These are phyloP conservation scores for Lepus americanus DNA, from an alignment of 2,113 vertebrate species.

Conservation along the genomic window DNA sequence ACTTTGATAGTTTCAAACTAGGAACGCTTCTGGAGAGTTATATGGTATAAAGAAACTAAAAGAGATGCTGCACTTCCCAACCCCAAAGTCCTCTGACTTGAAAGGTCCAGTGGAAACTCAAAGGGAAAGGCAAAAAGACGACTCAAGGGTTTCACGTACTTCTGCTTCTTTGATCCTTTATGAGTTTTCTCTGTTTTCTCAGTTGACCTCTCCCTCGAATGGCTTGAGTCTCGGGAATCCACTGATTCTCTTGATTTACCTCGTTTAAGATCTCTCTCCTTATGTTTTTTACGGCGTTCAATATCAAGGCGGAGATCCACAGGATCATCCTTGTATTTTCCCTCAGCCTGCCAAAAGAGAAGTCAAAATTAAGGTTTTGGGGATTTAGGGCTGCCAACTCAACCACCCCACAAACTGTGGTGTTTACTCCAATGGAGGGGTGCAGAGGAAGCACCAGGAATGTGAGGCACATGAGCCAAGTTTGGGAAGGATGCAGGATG, in stretches of 20 bases:
- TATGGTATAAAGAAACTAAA: background rate
- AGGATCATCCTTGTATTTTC: conserved; percentile 93
- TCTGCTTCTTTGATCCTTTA: conserved; percentile 93
- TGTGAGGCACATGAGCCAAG: background rate
- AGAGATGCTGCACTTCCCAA: background rate
- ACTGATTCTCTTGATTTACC: conserved; percentile 90
- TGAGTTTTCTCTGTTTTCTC: conserved; percentile 93
- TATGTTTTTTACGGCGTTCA: conserved; percentile 97
- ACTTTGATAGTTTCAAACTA: conserved; percentile 14
- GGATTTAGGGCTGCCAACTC: conserved; percentile 49
- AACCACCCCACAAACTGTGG: conserved; percentile 72
- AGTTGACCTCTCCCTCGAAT: conserved; percentile 91
- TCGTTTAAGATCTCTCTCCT: conserved; percentile 92
- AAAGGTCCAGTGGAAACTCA: background rate
- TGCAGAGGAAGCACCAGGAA: conserved; percentile 40
- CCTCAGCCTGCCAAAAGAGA: conserved; percentile 90
- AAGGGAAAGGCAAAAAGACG: background rate
- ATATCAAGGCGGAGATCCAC: conserved; percentile 97
- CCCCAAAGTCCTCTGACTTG: background rate
- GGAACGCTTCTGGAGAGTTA: background rate
- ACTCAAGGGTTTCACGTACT: conserved; percentile 85
- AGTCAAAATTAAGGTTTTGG: conserved; percentile 75
- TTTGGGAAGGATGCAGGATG: background rate
- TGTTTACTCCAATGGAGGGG: conserved; percentile 62
- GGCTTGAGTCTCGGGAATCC: conserved; percentile 92